These are phyloP conservation scores for Hermodice carunculata DNA, from an alignment of 2,888 invertebrate species.

Conservation along the genomic window DNA sequence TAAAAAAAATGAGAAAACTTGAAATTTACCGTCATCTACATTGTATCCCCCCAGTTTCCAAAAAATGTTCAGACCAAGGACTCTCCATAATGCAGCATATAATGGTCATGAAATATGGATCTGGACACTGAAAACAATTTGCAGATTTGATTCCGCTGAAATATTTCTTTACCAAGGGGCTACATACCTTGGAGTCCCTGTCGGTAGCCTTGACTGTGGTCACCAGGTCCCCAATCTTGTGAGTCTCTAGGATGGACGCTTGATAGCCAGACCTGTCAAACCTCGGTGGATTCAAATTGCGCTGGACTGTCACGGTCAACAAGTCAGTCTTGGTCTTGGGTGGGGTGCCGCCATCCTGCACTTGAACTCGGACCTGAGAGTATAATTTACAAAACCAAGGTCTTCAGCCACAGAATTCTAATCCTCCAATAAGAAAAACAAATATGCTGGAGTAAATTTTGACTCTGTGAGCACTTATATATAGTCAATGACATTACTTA, in stretches of 20 bases:
- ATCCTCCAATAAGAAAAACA: no score
- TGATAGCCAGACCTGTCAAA: slow-evolving; percentile 42
- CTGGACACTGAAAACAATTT: no score
- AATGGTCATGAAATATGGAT: no score
- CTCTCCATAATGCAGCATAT: no score
- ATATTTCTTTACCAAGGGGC: not conserved
- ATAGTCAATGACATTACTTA: no score
- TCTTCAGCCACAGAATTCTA: no score
- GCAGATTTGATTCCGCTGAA: no score
- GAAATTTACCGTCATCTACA: not conserved
- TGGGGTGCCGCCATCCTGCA: slow-evolving; percentile 58
- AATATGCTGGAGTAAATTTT: no score
- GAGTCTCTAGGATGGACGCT: slow-evolving; percentile 52
- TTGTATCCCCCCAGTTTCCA: no score
- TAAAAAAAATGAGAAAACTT: not conserved
- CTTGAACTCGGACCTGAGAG: slow-evolving; percentile 46
- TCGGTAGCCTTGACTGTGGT: slow-evolving; percentile 49
- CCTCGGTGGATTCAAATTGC: slow-evolving; percentile 52
- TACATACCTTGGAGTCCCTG: slow-evolving; percentile 44
- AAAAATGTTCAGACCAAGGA: no score
- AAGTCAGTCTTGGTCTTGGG: slow-evolving; percentile 47
- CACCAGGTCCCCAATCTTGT: slow-evolving; percentile 46
- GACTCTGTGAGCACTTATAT: no score
- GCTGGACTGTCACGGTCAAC: slow-evolving; percentile 48
- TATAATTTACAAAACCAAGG: no score